Base-by-base conservation (phyloP, 2,797 vertebrate species). In the Sus cebifrons region DNA sequence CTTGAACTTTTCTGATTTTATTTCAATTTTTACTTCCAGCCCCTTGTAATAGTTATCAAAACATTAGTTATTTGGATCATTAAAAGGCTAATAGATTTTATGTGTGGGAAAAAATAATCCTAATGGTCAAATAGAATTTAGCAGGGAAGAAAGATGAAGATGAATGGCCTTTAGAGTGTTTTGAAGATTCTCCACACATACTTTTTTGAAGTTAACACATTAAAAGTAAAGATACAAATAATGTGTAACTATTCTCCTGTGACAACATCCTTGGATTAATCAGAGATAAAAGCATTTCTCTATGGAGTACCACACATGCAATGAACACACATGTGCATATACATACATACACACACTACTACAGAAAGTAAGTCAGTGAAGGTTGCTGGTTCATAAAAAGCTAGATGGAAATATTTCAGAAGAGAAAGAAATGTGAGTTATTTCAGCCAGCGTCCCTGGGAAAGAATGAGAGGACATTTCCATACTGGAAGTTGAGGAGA, bases 51-150 rank as follows among this genome's bases (percentile, higher is more conserved):
- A 12, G 84, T 95, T 94, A 60, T 74, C 5, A 91, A 78, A 67
- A 3, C 15, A 74, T 60, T 18, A 17, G 11, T 79, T 17, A 70
- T 82, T 92, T 82, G 5, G 4, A 29, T 64, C 32, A 52, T 44
- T 78, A 73, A 77, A 82, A 83, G 7, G 8, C 40, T 92, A 89
- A 88, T 49, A 56, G 52, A 65, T 89, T 68, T 96, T 6, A 56
- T 71, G 9, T 16, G 4, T 18, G 13, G 13, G 10, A 67, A 93
- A 93, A 86, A 52, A 40, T 58, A 85, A 73, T n/a, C 21, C 4
- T 17, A 64, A 65, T 82, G 52, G 21, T 16, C 8, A 91, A 75
- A 92, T 52, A 94, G 5, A 94, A 96, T 74, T 95, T 74, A 91
- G 8, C 10, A 44, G 15, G 2, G 18, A 62, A 77, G 54, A 75